Percentiles rank a stretch among this genome's conserved stretches.
These are phyloP conservation scores for Callocephalon fimbriatum DNA, from an alignment of 2,113 vertebrate species.

Conservation along the genomic window DNA sequence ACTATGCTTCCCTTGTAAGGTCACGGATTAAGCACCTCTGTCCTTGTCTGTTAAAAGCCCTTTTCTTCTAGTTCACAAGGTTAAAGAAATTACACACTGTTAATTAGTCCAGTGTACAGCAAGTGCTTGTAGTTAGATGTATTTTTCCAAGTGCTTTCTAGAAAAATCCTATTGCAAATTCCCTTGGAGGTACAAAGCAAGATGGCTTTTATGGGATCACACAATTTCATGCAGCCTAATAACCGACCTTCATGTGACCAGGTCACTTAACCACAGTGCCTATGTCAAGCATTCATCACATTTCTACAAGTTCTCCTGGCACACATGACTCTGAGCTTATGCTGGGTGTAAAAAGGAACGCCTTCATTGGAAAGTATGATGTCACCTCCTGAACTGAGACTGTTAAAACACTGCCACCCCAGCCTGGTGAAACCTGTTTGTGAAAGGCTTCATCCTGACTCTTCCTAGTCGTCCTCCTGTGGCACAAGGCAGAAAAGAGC, in stretches of 20 bases:
- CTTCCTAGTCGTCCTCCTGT: not conserved
- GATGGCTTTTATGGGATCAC: not conserved
- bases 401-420: not conserved
- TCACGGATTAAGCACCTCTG: not conserved
- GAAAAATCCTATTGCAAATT: not conserved
- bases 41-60: not conserved
- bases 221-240: rapidly evolving
- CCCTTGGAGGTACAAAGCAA: not conserved
- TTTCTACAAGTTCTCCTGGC: not conserved
- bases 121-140: not conserved
- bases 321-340: not conserved
- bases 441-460: not conserved
- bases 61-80: not conserved
- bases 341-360: not conserved
- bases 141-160: not conserved
- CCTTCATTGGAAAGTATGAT: not conserved
- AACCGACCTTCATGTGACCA: not conserved
- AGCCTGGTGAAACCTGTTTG: not conserved
- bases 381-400: not conserved
- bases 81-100: not conserved
- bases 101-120: not conserved
- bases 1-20: not conserved
- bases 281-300: not conserved
- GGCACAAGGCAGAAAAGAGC: not conserved
- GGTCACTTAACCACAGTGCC: not conserved